These are phyloP conservation scores for Ictalurus furcatus DNA, from an alignment of 2,113 vertebrate species.

Conservation along the genomic window DNA sequence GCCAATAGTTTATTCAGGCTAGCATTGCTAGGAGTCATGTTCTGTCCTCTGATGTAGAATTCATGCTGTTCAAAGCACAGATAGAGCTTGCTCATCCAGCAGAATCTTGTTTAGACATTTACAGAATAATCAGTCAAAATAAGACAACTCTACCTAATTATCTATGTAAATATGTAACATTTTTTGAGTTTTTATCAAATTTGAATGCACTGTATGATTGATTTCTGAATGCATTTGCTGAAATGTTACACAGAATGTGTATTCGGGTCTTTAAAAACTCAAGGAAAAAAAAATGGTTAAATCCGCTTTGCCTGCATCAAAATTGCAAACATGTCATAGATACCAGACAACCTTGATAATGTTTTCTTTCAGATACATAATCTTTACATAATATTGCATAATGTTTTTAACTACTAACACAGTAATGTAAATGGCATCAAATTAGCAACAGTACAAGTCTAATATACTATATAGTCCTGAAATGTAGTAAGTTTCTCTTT, in stretches of 20 bases:
- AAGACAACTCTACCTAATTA: neutral
- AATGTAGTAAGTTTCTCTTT: neutral
- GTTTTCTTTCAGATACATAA: neutral
- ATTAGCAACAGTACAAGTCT: neutral
- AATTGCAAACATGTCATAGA: neutral
- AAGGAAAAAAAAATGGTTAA: neutral
- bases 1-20: slow-evolving; percentile 32
- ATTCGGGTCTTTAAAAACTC: neutral
- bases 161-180: neutral
- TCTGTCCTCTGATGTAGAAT: slow-evolving; percentile 37
- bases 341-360: neutral
- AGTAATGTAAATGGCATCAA: neutral
- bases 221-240: neutral
- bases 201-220: neutral
- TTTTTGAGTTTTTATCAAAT: neutral
- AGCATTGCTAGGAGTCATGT: slow-evolving; percentile 15
- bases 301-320: neutral
- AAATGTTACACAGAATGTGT: neutral
- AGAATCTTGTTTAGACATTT: neutral
- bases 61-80: neutral
- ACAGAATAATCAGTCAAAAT: neutral
- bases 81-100: neutral
- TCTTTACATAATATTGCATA: neutral
- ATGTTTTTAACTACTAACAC: neutral
- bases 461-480: neutral